phyloP scores from a whole-genome alignment of 2,797 vertebrate species.

The Adelosebastes latens region DNA sequence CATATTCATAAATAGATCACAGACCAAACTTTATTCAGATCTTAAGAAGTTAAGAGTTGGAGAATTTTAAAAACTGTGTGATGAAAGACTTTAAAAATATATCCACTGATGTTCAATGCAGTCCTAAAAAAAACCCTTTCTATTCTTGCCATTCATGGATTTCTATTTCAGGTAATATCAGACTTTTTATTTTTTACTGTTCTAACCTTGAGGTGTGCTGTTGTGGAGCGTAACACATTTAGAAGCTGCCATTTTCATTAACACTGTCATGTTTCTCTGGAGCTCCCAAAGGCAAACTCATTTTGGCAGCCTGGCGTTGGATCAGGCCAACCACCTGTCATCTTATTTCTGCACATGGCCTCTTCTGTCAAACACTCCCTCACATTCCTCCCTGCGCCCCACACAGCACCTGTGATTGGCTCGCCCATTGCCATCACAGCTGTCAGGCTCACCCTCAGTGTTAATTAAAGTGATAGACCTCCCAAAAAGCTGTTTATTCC shows the following conservation, averaged over 20 bases:
- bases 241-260: conserved; percentile 69
- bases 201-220: conserved; percentile 33
- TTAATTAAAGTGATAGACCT: conserved; percentile 79
- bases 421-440: conserved; percentile 70
- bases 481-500: conserved; percentile 64
- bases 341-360: conserved; percentile 74
- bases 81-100: not conserved
- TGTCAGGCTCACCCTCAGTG: conserved; percentile 69
- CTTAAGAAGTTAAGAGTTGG: not conserved
- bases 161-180: conserved; percentile 16
- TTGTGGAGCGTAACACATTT: conserved; percentile 49
- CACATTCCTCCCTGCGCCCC: conserved; percentile 66
- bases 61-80: not conserved
- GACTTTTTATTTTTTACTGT: not conserved
- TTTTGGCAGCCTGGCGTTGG: conserved; percentile 69
- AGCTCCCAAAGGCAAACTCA: conserved; percentile 63
- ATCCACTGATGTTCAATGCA: not conserved
- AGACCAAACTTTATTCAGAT: not conserved
- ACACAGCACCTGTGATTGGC: conserved; percentile 76
- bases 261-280: conserved; percentile 53
- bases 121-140: not conserved
- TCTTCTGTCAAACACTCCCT: conserved; percentile 69
- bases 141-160: conserved; percentile 1
- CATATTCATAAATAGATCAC: not conserved
- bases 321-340: conserved; percentile 79